A percentile compares a stretch with the other conserved stretches of the same genome.
phyloP scores from a whole-genome alignment of 1,140 invertebrate genomes.

The Olivierus martensii region DNA sequence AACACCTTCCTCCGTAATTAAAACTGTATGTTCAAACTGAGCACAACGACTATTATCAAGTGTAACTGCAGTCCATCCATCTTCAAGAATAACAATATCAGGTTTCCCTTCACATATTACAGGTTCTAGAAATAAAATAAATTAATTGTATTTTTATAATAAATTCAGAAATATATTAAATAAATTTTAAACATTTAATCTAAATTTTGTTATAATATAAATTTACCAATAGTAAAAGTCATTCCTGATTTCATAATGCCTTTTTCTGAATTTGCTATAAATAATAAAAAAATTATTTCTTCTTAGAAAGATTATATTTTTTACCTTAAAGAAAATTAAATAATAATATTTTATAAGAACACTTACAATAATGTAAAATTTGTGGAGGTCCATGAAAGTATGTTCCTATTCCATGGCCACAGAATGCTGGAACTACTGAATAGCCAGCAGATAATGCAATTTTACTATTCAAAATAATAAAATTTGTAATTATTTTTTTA shows the following conservation, averaged over 20 bases:
- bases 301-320: too few species aligned
- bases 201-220: background rate
- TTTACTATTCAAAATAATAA: too few species aligned
- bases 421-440: conserved; percentile 58
- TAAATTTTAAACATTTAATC: background rate
- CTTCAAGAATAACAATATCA: conserved; percentile 54
- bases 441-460: conserved; percentile 32
- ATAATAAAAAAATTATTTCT: too few species aligned
- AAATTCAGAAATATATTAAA: conserved; percentile 2
- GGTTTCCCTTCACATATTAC: conserved; percentile 55
- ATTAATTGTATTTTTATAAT: too few species aligned
- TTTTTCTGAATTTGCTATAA: conserved; percentile 48
- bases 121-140: conserved; percentile 54
- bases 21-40: conserved; percentile 82
- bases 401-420: conserved; percentile 82
- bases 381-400: conserved; percentile 88
- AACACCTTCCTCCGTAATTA: conserved; percentile 42
- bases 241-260: conserved; percentile 72
- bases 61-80: conserved; percentile 77
- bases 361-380: conserved; percentile 49
- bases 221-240: conserved; percentile 68
- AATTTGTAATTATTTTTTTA: too few species aligned
- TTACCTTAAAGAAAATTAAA: too few species aligned
- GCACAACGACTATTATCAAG: conserved; percentile 61
- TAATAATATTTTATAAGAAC: too few species aligned